phyloP scores from a whole-genome alignment of 2,113 vertebrate genomes.

The Perca fluviatilis region DNA sequence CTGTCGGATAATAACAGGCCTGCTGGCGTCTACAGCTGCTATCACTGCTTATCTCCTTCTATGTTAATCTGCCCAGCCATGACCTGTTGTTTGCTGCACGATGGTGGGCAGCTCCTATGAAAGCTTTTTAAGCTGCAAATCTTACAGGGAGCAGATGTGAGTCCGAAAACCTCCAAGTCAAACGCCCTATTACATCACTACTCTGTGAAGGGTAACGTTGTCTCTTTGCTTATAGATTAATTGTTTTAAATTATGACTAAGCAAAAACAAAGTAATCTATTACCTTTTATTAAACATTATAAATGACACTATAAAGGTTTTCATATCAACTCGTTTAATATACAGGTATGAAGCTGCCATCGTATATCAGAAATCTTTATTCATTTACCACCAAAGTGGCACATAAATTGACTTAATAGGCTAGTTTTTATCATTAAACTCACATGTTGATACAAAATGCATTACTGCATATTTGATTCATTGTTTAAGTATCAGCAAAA shows the following conservation, averaged over 20 bases:
- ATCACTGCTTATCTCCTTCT: conserved; percentile 69
- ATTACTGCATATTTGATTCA: no score
- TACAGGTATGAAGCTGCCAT: no score
- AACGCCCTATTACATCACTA: background rate
- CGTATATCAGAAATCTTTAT: no score
- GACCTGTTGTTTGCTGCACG: conserved; percentile 64
- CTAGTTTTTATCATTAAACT: no score
- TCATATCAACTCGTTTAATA: no score
- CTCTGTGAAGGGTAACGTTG: background rate
- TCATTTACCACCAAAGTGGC: no score
- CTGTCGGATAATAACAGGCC: conserved; percentile 32
- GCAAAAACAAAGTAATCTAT: no score
- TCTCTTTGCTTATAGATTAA: background rate
- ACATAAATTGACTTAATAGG: no score
- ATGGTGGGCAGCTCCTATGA: conserved; percentile 48
- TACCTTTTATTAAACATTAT: no score
- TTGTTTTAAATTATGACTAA: background rate
- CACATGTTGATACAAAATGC: no score
- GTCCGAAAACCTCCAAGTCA: conserved; percentile 35
- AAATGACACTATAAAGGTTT: no score
- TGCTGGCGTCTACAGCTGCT: conserved; percentile 57
- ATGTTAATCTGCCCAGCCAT: conserved; percentile 75
- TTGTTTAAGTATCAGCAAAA: no score
- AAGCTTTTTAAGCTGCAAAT: conserved; percentile 69
- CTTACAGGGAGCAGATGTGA: conserved; percentile 68